phyloP scores from a whole-genome alignment of 2,113 vertebrate genomes.

The Bos indicus region DNA sequence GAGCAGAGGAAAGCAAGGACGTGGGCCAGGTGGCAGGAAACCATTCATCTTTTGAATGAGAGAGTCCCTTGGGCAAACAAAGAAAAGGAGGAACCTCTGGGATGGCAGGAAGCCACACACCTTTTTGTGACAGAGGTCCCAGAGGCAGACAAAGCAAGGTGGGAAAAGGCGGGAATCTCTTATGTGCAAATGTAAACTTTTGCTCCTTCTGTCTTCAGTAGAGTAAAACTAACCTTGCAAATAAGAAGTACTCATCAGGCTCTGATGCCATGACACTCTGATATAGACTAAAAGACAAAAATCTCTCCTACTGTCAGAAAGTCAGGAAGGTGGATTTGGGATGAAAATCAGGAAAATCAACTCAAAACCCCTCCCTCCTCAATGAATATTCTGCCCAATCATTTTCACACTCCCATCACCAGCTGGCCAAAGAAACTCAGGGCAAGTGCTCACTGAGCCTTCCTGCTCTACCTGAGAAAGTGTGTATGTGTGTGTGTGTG shows the following conservation, averaged over 20 bases:
- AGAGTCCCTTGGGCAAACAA: not conserved
- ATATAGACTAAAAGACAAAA: not conserved
- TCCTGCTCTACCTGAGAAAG: not conserved
- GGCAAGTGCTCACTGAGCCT: not conserved
- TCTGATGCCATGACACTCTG: not conserved
- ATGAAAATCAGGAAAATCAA: not conserved
- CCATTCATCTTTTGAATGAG: not conserved
- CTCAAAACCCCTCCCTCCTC: not conserved
- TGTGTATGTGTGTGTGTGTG: not conserved
- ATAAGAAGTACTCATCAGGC: not conserved
- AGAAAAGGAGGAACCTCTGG: not conserved
- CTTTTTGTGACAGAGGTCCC: not conserved
- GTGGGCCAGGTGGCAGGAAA: not conserved
- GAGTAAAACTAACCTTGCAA: not conserved
- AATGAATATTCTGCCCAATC: not conserved
- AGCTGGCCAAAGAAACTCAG: not conserved
- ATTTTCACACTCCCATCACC: not conserved
- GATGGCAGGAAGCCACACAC: not conserved
- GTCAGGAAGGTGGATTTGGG: not conserved
- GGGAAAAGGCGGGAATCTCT: not conserved
- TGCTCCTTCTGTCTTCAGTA: not conserved
- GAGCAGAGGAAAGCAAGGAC: not conserved
- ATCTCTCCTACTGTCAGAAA: not conserved
- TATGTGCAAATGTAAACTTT: not conserved
- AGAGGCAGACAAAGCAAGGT: not conserved